Base-by-base conservation (phyloP, 2,888 invertebrate species). In the Megastigmus dorsalis region DNA sequence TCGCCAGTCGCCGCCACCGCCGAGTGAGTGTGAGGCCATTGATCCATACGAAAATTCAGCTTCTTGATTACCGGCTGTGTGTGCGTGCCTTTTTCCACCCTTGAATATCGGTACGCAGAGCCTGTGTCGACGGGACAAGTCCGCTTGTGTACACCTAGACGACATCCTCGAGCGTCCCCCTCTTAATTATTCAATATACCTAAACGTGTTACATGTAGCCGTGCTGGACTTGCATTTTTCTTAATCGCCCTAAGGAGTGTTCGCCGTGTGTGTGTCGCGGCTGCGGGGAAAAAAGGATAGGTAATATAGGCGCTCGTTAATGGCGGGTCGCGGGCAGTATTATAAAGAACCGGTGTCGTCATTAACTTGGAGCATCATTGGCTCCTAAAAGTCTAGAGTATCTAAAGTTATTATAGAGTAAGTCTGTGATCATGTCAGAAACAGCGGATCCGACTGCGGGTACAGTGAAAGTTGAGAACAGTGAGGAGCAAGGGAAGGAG, bases 41-140 rank as follows among this genome's bases (percentile, higher is more conserved):
- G 65, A 59, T 50, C 71, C 38, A 50, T 41, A 63, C 55, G 67
- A 30, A 41, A 68, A 74, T 59, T 72, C 66, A 18, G 10, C 9
- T 4, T 28, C 55, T 20, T 9, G 30, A 36, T 36, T 18, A 55
- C 20, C 30, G 67, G 48, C 41, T 18, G 41, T 20, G n/a, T 9
- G 10, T 18, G n/a, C n/a, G n/a, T n/a, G n/a, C n/a, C n/a, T n/a
- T n/a, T n/a, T n/a, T n/a, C n/a, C n/a, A n/a, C n/a, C n/a, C n/a
- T n/a, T n/a, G n/a, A n/a, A n/a, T n/a, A n/a, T n/a, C n/a, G n/a
- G n/a, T n/a, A n/a, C n/a, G n/a, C n/a, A n/a, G n/a, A n/a, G n/a
- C n/a, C n/a, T n/a, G n/a, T n/a, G n/a, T n/a, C n/a, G n/a, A n/a
- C n/a, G n/a, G n/a, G n/a, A n/a, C n/a, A n/a, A n/a, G n/a, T n/a